Evolutionary conservation across 2,888 invertebrate species (phyloP).

Genomic region (Oscheius sp.): DNA sequence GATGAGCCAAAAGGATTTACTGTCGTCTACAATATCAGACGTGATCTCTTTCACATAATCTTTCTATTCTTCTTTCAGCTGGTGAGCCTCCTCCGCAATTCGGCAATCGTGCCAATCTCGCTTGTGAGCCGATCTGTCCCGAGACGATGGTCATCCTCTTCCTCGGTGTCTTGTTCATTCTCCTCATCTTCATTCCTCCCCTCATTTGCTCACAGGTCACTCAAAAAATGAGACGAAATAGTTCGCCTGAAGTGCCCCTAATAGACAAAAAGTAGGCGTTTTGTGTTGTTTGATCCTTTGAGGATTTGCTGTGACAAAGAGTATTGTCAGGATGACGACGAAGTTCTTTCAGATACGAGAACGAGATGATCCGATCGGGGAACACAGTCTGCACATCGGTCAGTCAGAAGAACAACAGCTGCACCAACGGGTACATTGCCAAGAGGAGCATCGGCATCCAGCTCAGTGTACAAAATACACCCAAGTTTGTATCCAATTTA

Average conservation of each 20-base stretch:
- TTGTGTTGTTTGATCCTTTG: neutral
- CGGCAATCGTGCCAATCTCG: conserved; percentile 10
- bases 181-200: conserved; percentile 58
- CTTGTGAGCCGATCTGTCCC: conserved; percentile 56
- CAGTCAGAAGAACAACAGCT: conserved; percentile 36
- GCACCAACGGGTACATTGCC: conserved; percentile 41
- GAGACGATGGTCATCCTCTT: conserved; percentile 51
- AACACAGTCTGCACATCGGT: conserved; percentile 67
- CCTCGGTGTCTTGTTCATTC: conserved; percentile 54
- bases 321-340: neutral
- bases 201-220: conserved; percentile 56
- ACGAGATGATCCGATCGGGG: conserved; percentile 68
- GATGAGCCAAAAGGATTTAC: conserved; percentile 50
- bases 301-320: neutral
- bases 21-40: conserved; percentile 47
- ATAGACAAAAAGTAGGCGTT: conserved; percentile 52
- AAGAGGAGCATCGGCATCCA: conserved; percentile 69
- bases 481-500: conserved; percentile 44
- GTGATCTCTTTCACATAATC: conserved; percentile 26
- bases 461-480: conserved; percentile 65
- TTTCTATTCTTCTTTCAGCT: conserved; percentile 3
- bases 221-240: conserved; percentile 46
- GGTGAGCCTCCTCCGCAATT: conserved; percentile 35
- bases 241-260: conserved; percentile 50
- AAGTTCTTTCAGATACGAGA: conserved; percentile 51